Evolutionary conservation across 2,113 vertebrate genomes (phyloP).

Genomic region (Nerophis lumbriciformis): DNA sequence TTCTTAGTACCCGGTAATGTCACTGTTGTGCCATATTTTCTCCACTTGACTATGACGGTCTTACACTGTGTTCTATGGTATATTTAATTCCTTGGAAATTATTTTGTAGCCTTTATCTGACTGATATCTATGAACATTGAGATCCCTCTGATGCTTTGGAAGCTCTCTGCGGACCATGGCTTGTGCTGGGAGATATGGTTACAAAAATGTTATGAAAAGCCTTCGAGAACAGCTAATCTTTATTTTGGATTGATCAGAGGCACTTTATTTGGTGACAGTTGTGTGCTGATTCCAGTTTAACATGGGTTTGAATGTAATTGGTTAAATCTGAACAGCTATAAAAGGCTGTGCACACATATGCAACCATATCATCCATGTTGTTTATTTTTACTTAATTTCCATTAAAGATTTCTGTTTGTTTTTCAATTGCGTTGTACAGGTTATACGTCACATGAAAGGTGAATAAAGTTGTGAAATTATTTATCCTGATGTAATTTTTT

Average conservation of each 20-base stretch:
- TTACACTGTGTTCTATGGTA: no score
- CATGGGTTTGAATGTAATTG: no score
- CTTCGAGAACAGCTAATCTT: not conserved
- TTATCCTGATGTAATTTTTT: no score
- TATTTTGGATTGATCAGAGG: not conserved
- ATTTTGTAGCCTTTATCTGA: not conserved
- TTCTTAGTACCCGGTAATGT: no score
- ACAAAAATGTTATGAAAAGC: no score
- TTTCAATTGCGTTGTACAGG: no score
- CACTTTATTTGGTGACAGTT: not conserved
- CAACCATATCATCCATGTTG: not conserved
- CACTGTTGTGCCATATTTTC: no score
- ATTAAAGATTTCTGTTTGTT: no score
- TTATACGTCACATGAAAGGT: no score
- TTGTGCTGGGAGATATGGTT: not conserved
- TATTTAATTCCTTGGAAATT: not conserved
- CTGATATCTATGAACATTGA: not conserved
- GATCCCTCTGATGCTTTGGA: not conserved
- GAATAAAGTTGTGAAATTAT: no score
- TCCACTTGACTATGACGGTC: no score
- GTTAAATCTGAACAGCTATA: not conserved
- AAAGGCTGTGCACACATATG: not conserved
- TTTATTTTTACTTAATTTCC: not conserved
- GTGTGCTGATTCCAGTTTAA: not conserved
- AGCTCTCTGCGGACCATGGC: not conserved